Evolutionary conservation across 2,888 invertebrate genomes (phyloP).

Genomic region (Chrysolina americana): DNA sequence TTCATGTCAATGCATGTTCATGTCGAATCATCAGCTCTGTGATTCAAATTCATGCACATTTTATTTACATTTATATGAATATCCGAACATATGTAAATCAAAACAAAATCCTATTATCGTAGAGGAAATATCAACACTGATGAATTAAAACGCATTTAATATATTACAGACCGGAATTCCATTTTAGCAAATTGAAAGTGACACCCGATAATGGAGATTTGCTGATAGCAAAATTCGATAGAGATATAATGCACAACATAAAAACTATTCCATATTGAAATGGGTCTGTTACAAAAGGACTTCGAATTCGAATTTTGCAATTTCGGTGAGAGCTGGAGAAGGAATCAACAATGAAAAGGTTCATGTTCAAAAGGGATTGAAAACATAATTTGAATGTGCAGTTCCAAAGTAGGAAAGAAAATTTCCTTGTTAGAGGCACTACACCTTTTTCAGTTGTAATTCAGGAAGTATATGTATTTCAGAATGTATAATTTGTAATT

Average conservation of each 20-base stretch:
- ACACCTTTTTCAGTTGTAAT: no score
- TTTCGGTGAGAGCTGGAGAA: no score
- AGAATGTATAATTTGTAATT: no score
- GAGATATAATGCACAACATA: slow-evolving; percentile 45
- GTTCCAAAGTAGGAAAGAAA: no score
- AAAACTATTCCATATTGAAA: slow-evolving; percentile 26
- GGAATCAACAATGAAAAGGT: no score
- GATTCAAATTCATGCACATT: neutral
- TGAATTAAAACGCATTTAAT: slow-evolving; percentile 40
- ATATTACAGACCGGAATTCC: slow-evolving; percentile 31
- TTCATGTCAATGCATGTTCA: neutral
- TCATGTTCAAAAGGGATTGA: no score
- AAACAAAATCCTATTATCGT: slow-evolving; percentile 17
- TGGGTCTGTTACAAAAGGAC: neutral
- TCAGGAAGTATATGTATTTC: no score
- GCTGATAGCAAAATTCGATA: slow-evolving; percentile 42
- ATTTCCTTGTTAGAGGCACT: no score
- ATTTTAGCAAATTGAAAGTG: slow-evolving; percentile 41
- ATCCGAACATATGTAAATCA: neutral
- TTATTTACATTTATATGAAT: neutral
- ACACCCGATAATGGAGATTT: slow-evolving; percentile 49
- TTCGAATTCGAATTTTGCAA: no score
- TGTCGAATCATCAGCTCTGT: neutral
- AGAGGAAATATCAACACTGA: slow-evolving; percentile 26
- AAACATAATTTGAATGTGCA: no score